Conservation (phyloP, 2,888 invertebrate genomes). For the Incurvaria masculella region DNA sequence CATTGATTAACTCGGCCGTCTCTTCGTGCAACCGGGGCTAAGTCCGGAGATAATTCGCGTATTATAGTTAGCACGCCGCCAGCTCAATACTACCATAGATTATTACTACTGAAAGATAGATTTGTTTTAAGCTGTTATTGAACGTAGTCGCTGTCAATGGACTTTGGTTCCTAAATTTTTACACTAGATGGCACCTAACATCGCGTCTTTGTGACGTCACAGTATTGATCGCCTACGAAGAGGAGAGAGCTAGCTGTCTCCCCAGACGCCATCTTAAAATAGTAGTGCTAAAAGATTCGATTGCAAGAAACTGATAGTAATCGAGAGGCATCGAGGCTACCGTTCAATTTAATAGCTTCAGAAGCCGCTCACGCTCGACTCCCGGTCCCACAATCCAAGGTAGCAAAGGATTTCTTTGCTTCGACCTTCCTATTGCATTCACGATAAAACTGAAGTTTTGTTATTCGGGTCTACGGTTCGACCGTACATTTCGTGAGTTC, state of each 20-base stretch:
- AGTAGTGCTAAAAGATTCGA: slow-evolving; percentile 60
- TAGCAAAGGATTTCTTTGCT: not conserved
- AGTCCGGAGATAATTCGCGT: too few species aligned
- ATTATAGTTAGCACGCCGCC: too few species aligned
- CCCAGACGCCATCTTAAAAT: slow-evolving; percentile 56
- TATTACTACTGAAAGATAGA: too few species aligned
- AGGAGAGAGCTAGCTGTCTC: slow-evolving; percentile 39
- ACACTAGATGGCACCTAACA: slow-evolving; percentile 31
- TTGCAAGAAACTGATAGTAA: slow-evolving; percentile 56
- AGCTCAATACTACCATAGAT: too few species aligned
- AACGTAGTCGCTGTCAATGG: not conserved
- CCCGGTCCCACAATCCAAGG: not conserved
- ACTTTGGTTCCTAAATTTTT: slow-evolving; percentile 3
- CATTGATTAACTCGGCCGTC: too few species aligned
- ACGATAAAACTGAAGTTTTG: not conserved
- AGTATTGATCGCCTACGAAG: slow-evolving; percentile 44
- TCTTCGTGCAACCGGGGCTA: too few species aligned
- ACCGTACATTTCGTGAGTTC: not conserved
- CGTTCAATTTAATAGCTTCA: not conserved
- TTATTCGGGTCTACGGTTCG: not conserved
- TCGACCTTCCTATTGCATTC: not conserved
- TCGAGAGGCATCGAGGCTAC: slow-evolving; percentile 18
- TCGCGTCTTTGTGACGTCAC: slow-evolving; percentile 55
- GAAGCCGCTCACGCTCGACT: not conserved
- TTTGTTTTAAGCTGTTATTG: too few species aligned